Conservation (phyloP, 2,888 invertebrate species). For the Ischnus inquisitorius region DNA sequence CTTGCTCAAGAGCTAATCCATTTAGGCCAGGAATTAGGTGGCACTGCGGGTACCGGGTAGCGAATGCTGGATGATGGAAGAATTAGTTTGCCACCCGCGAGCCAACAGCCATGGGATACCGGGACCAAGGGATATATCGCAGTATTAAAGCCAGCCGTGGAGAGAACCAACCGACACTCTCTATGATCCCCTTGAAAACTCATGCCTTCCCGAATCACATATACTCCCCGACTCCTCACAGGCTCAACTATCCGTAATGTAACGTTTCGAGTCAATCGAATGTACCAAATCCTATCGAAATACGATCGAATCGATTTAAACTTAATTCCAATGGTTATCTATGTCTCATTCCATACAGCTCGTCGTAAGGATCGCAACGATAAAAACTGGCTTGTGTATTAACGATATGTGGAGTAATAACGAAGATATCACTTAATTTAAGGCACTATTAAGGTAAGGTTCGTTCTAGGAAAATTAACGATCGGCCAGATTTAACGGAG, state of each 20-base stretch:
- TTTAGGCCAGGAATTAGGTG: conserved; percentile 75
- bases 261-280: not conserved
- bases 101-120: conserved; percentile 28
- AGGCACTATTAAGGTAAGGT: too few species aligned
- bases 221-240: not conserved
- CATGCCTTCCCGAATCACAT: conserved; percentile 30
- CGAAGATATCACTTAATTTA: not conserved
- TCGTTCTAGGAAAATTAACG: too few species aligned
- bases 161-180: conserved; percentile 39
- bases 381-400: not conserved
- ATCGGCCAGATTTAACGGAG: too few species aligned
- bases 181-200: conserved; percentile 15
- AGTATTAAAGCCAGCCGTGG: conserved; percentile 41
- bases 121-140: conserved; percentile 35
- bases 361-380: not conserved
- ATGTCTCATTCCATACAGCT: not conserved
- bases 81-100: conserved; percentile 69
- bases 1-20: conserved; percentile 71
- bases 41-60: conserved; percentile 58
- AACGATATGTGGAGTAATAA: not conserved
- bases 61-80: conserved; percentile 70
- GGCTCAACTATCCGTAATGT: not conserved
- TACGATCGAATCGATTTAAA: conserved; percentile 10
- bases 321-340: not conserved
- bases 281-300: conserved; percentile 16